phyloP scores from a whole-genome alignment of 2,888 invertebrate genomes.

The Micoletzkya japonica region DNA sequence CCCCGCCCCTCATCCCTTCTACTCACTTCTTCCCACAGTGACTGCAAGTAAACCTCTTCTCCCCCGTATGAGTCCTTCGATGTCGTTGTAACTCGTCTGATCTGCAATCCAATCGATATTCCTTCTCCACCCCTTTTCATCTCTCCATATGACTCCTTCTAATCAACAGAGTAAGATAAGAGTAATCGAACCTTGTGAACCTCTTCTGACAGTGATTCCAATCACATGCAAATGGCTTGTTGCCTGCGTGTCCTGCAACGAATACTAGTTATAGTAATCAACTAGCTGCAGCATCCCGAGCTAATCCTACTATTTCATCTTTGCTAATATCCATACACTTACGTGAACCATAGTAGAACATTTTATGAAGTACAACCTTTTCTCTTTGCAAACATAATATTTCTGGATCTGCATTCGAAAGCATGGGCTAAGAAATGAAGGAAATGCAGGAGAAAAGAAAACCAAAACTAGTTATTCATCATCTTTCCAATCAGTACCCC shows the following conservation, averaged over 20 bases:
- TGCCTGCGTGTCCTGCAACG: conserved; percentile 51
- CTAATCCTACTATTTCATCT: too few species aligned
- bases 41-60: conserved; percentile 57
- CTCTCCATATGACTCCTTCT: not conserved
- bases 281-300: too few species aligned
- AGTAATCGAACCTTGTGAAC: conserved; percentile 50
- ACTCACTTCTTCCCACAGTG: conserved; percentile 39
- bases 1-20: too few species aligned
- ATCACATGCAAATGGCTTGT: conserved; percentile 62
- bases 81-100: conserved; percentile 62
- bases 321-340: too few species aligned
- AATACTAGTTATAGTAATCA: too few species aligned
- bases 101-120: conserved; percentile 32
- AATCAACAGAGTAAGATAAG: not conserved
- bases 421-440: too few species aligned
- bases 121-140: not conserved
- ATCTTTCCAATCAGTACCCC: not conserved
- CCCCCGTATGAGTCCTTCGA: conserved; percentile 61
- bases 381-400: too few species aligned
- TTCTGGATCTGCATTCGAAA: too few species aligned
- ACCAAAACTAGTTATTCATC: not conserved
- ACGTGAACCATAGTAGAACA: too few species aligned
- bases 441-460: conserved; percentile 4
- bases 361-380: too few species aligned
- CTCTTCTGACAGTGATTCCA: conserved; percentile 60